phyloP scores from a whole-genome alignment of 2,113 vertebrate genomes.

The Synchiropus splendidus region DNA sequence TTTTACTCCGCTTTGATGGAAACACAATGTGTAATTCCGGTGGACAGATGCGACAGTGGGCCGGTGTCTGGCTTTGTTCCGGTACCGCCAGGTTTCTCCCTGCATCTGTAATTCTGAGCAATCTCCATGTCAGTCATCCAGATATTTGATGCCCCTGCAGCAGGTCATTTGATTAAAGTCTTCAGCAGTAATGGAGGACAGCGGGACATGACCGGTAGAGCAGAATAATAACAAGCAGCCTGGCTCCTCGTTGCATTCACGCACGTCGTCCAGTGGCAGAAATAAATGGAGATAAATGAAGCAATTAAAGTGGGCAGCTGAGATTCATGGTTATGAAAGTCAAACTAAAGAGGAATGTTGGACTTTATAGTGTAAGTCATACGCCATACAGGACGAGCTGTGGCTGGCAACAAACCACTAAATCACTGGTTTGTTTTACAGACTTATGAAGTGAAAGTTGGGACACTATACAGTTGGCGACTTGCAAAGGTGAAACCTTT shows the following conservation, averaged over 20 bases:
- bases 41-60: slow-evolving; percentile 17
- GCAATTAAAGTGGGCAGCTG: slow-evolving; percentile 28
- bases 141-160: slow-evolving; percentile 33
- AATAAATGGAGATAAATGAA: slow-evolving; percentile 54
- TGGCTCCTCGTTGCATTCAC: slow-evolving; percentile 12
- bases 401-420: too few species aligned
- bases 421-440: too few species aligned
- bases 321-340: slow-evolving; percentile 30
- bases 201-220: slow-evolving; percentile 12
- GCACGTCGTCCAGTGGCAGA: slow-evolving; percentile 22
- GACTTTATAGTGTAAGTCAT: too few species aligned
- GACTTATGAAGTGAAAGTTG: too few species aligned
- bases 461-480: too few species aligned
- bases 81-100: slow-evolving; percentile 4
- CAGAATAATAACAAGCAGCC: slow-evolving; percentile 30
- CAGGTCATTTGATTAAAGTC: slow-evolving; percentile 46
- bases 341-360: too few species aligned
- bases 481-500: too few species aligned
- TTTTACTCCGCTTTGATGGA: slow-evolving; percentile 3
- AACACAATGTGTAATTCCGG: too few species aligned
- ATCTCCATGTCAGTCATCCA: slow-evolving; percentile 40
- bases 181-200: slow-evolving; percentile 39
- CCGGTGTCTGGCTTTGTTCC: slow-evolving; percentile 20
- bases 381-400: too few species aligned
- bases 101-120: slow-evolving; percentile 27